Conservation (phyloP, 2,113 vertebrate species). For the Silurus glanis region DNA sequence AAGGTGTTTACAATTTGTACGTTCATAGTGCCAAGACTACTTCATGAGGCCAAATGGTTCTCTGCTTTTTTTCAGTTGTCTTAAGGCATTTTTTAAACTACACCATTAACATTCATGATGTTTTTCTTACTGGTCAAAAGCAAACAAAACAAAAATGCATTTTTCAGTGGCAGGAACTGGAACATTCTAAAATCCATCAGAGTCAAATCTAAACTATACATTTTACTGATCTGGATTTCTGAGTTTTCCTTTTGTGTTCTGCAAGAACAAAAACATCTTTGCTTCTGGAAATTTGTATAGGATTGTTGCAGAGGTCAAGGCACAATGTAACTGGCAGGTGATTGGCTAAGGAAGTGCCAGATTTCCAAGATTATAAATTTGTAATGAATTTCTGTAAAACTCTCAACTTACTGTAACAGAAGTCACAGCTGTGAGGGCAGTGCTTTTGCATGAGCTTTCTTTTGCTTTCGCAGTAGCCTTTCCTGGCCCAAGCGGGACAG, state of each 20-base stretch:
- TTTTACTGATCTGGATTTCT: not conserved
- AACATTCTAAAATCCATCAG: too few species aligned
- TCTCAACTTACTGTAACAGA: conserved; percentile 85
- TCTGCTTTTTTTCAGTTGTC: not conserved
- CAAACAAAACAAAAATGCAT: not conserved
- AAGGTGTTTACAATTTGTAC: not conserved
- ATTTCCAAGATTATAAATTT: not conserved
- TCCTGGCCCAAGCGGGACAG: conserved; percentile 84
- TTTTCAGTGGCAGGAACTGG: not conserved
- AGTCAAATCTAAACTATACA: too few species aligned
- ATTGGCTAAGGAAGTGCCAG: not conserved
- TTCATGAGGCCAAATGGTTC: not conserved
- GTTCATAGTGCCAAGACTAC: not conserved
- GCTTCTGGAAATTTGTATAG: not conserved
- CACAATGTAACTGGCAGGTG: not conserved
- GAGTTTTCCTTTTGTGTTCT: not conserved
- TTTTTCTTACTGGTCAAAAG: not conserved
- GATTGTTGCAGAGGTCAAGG: not conserved
- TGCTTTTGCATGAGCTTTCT: conserved; percentile 89
- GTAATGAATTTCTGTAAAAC: not conserved
- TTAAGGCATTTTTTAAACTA: not conserved
- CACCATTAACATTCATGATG: not conserved
- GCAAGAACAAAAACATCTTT: not conserved
- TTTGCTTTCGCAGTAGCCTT: conserved; percentile 85
- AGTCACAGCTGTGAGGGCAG: conserved; percentile 91